A percentile compares a stretch with the other conserved stretches of the same genome.
Evolutionary conservation across 2,888 invertebrate genomes (phyloP).

Genomic region (Drosophila mettleri): DNA sequence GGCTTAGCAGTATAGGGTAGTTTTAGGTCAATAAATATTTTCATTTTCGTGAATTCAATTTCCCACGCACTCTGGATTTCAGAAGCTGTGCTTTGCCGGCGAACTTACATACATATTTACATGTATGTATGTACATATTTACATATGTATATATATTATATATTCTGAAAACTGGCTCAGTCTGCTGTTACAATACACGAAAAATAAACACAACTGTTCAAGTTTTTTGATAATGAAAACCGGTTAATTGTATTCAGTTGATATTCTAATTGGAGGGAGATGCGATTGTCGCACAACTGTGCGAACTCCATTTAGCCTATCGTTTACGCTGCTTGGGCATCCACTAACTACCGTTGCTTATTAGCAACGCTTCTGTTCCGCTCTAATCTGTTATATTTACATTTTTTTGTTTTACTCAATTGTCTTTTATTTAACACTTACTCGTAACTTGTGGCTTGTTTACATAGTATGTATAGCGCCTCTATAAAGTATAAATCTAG

Average conservation of each 20-base stretch:
- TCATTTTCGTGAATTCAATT: neutral
- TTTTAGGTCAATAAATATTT: neutral
- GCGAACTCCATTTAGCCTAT: slow-evolving; percentile 20
- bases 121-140: neutral
- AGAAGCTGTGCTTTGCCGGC: no score
- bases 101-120: slow-evolving; percentile 2
- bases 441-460: slow-evolving; percentile 22
- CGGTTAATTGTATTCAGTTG: slow-evolving; percentile 55
- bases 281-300: slow-evolving; percentile 3
- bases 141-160: neutral
- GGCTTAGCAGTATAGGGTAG: slow-evolving; percentile 2
- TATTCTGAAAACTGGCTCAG: slow-evolving; percentile 3
- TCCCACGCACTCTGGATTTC: neutral
- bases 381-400: slow-evolving; percentile 31
- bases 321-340: slow-evolving; percentile 26
- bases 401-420: slow-evolving; percentile 7
- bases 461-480: neutral
- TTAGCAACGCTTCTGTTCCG: neutral
- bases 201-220: slow-evolving; percentile 19
- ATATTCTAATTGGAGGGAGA: slow-evolving; percentile 25
- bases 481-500: slow-evolving; percentile 25
- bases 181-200: neutral
- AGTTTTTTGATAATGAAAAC: slow-evolving; percentile 54
- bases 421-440: slow-evolving; percentile 39
- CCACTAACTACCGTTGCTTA: slow-evolving; percentile 23